Evolutionary conservation across 2,888 invertebrate genomes (phyloP).

Genomic region (Pachydiplax longipennis): DNA sequence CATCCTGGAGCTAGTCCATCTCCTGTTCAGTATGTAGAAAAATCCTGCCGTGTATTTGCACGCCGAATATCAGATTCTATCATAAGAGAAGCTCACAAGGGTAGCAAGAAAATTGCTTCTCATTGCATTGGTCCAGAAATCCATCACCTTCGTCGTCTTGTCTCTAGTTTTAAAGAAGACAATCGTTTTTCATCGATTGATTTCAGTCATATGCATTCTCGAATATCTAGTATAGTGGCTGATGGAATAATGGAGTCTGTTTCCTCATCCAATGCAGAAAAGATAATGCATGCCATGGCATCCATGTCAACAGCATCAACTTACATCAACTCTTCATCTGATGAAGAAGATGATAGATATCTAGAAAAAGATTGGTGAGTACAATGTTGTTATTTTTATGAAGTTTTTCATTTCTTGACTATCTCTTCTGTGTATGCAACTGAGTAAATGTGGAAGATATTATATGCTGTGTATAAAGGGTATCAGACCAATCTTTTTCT

Average conservation of each 20-base stretch:
- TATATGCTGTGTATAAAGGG: no score
- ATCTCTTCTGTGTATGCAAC: no score
- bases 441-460: no score
- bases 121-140: conserved; percentile 62
- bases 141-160: conserved; percentile 72
- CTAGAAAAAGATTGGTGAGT: conserved; percentile 12
- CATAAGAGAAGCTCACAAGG: conserved; percentile 52
- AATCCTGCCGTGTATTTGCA: conserved; percentile 71
- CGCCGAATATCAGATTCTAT: conserved; percentile 73
- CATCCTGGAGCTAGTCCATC: conserved; percentile 50
- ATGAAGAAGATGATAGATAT: conserved; percentile 24
- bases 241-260: conserved; percentile 66
- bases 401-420: no score
- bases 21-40: conserved; percentile 67
- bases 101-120: not conserved
- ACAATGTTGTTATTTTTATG: not conserved
- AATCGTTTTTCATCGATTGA: conserved; percentile 64
- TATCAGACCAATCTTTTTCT: no score
- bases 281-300: not conserved
- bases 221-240: conserved; percentile 70
- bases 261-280: conserved; percentile 51
- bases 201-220: conserved; percentile 71
- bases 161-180: conserved; percentile 74
- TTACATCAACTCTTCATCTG: not conserved
- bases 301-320: not conserved